A percentile compares a stretch with the other conserved stretches of the same genome.
Evolutionary conservation across 2,797 vertebrate genomes (phyloP).

Genomic region (Rhincodon typus): DNA sequence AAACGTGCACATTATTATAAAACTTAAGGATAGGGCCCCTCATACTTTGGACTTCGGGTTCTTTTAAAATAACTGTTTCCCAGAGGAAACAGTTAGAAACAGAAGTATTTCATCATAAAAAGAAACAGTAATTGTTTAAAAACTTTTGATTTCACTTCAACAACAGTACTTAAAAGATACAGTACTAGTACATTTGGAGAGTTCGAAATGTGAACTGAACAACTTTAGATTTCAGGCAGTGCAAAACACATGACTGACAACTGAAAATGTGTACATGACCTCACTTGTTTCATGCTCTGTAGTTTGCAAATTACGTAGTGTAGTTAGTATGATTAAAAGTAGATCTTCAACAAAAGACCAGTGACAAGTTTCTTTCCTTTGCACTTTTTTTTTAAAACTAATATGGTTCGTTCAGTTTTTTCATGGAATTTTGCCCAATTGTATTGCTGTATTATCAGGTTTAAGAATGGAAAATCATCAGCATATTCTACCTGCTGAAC

Average conservation of each 20-base stretch:
- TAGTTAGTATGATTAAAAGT: neutral
- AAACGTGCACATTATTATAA: neutral
- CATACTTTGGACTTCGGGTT: neutral
- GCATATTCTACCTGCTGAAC: neutral
- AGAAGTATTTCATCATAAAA: neutral
- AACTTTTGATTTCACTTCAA: neutral
- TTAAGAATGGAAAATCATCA: neutral
- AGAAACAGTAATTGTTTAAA: too few species aligned
- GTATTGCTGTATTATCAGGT: neutral
- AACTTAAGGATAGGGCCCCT: neutral
- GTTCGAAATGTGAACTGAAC: neutral
- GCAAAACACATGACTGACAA: neutral
- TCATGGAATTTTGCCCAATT: neutral
- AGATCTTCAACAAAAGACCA: neutral
- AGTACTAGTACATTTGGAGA: neutral
- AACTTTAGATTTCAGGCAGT: constrained; percentile 1
- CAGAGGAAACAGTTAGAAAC: neutral
- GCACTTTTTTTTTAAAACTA: neutral
- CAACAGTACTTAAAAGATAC: neutral
- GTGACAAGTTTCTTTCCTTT: neutral
- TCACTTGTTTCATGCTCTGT: neutral
- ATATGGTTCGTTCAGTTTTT: neutral
- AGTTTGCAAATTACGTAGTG: neutral
- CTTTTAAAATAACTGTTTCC: neutral
- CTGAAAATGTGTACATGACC: neutral